Base-by-base conservation (phyloP, 2,888 invertebrate species). In the Drosophila infuscata region DNA sequence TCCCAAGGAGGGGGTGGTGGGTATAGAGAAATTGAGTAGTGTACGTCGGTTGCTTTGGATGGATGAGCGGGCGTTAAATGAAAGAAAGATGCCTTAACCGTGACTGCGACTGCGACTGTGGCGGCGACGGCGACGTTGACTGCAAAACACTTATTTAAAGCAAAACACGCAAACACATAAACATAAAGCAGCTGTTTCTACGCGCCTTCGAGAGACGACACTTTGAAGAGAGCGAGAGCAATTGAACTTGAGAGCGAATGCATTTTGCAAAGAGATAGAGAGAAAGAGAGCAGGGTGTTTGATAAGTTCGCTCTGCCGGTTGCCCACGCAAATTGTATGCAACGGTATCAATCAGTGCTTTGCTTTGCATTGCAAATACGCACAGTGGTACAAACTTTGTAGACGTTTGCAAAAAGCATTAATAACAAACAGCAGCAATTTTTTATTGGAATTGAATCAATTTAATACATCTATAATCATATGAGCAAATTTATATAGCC, bases 121-220 rank as follows among this genome's bases (percentile, higher is more conserved):
- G 36, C 54, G 51, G 41, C 35, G 54, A 38, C 60, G 63, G 11
- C 36, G 49, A 69, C 46, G 52, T 29, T 52, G 32, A 41, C 58
- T 61, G 52, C 49, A 48, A 70, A 65, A 61, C 49, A 51, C 25
- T 48, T 57, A 54, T 57, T 64, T 60, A 66, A 77, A 60, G 58
- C 76, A 82, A 80, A 80, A 73, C 74, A 86, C 76, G 77, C 87
- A 86, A 90, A 77, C 83, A 90, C 90, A 87, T 90, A 87, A 87
- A 87, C 90, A 89, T 76, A 49, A 74, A 86, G 79, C 90, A 90
- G 90, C 90, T 86, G 90, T 89, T 90, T 79, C 72, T 82, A 82
- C 74, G 76, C 82, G 84, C 71, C 78, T 59, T n/a, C 36, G 43
- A 65, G 61, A 57, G 65, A 30, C 43, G 35, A 36, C 49, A 64